phyloP scores from a whole-genome alignment of 2,888 invertebrate species.

The Autographa pulchrina region DNA sequence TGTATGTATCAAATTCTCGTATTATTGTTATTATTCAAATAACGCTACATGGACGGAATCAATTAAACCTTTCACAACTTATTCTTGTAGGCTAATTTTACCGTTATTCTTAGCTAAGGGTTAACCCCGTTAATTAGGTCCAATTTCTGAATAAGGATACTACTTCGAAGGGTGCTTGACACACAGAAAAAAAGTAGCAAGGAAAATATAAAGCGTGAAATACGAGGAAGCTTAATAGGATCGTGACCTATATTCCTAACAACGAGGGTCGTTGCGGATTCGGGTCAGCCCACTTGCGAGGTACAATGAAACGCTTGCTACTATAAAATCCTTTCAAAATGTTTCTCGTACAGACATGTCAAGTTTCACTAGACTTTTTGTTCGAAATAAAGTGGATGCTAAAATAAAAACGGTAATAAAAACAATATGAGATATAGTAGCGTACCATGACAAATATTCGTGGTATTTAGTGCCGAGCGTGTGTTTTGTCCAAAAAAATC shows the following conservation, averaged over 20 bases:
- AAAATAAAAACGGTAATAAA: constrained; percentile 19
- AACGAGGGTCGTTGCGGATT: constrained; percentile 58
- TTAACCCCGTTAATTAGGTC: neutral
- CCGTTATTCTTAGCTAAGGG: neutral
- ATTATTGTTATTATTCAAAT: no score
- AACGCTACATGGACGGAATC: no score
- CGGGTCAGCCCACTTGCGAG: constrained; percentile 54
- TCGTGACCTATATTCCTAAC: constrained; percentile 67
- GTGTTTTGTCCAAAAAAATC: neutral
- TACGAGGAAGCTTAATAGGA: constrained; percentile 42
- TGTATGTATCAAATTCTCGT: no score
- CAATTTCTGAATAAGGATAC: neutral
- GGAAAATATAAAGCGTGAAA: constrained; percentile 41
- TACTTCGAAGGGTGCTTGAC: neutral
- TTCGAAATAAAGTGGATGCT: constrained; percentile 17
- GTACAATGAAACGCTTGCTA: constrained; percentile 44
- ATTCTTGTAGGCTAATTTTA: neutral
- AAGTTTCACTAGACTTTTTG: constrained; percentile 14
- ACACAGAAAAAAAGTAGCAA: constrained; percentile 11
- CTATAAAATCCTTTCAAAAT: constrained; percentile 42
- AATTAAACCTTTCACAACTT: neutral
- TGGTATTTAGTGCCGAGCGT: neutral
- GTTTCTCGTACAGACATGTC: constrained; percentile 15
- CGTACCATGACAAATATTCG: constrained; percentile 3
- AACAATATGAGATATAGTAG: constrained; percentile 7